phyloP scores from a whole-genome alignment of 1,140 invertebrate species.

The Cherax quadricarinatus region DNA sequence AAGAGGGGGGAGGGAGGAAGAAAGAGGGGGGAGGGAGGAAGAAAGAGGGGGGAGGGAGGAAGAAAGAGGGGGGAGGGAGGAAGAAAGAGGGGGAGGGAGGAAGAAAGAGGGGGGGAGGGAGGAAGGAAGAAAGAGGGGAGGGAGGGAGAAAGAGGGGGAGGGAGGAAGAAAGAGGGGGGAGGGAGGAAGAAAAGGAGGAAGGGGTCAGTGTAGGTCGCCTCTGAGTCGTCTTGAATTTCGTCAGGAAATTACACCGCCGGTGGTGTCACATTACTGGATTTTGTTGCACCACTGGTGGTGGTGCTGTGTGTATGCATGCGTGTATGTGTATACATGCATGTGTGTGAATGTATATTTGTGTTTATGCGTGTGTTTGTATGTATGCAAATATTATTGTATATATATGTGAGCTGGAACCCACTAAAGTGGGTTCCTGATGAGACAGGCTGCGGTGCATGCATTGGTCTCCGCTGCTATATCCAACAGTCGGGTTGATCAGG shows the following conservation, averaged over 20 bases:
- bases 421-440: too few species aligned
- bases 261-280: too few species aligned
- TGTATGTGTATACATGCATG: background rate
- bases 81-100: background rate
- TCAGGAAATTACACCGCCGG: too few species aligned
- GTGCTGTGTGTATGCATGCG: background rate
- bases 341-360: background rate
- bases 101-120: background rate
- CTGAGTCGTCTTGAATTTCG: too few species aligned
- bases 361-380: background rate
- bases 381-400: background rate
- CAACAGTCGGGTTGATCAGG: too few species aligned
- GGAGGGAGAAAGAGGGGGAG: background rate
- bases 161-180: background rate
- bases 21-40: background rate
- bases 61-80: background rate
- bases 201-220: background rate
- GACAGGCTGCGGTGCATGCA: too few species aligned
- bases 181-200: background rate
- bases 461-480: too few species aligned
- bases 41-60: background rate
- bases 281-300: too few species aligned
- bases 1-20: background rate
- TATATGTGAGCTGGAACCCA: background rate
- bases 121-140: background rate